A percentile compares a stretch with the other conserved stretches of the same genome.
phyloP scores from a whole-genome alignment of 2,888 invertebrate genomes.

The Latrodectus hesperus region DNA sequence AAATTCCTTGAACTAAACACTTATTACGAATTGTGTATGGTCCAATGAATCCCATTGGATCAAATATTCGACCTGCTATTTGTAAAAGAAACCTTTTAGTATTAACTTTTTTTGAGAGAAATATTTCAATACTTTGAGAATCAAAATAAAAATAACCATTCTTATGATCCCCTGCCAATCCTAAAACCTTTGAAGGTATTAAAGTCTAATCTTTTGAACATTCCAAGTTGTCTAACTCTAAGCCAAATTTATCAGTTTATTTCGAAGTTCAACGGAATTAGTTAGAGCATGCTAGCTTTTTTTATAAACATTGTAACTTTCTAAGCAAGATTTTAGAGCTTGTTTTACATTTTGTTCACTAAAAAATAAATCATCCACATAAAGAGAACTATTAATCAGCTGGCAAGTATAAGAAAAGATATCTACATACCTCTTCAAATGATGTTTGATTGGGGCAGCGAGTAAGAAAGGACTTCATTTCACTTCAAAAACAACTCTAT shows the following conservation, averaged over 20 bases:
- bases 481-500: background rate
- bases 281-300: background rate
- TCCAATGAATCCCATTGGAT: background rate
- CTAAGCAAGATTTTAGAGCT: background rate
- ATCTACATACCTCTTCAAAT: background rate
- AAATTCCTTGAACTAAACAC: background rate
- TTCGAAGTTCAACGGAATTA: background rate
- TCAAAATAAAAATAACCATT: too few relatives aligned
- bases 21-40: background rate
- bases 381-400: background rate
- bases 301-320: background rate
- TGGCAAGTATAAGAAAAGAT: background rate
- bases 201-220: background rate
- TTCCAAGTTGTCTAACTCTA: background rate
- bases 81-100: too few relatives aligned
- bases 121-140: too few relatives aligned
- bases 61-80: background rate
- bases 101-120: too few relatives aligned
- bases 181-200: too few relatives aligned
- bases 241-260: background rate
- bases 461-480: background rate
- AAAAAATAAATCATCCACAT: background rate
- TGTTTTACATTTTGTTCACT: background rate
- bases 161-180: too few relatives aligned
- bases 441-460: background rate